Evolutionary conservation across 2,888 invertebrate species (phyloP).

Genomic region (Sesia bembeciformis): DNA sequence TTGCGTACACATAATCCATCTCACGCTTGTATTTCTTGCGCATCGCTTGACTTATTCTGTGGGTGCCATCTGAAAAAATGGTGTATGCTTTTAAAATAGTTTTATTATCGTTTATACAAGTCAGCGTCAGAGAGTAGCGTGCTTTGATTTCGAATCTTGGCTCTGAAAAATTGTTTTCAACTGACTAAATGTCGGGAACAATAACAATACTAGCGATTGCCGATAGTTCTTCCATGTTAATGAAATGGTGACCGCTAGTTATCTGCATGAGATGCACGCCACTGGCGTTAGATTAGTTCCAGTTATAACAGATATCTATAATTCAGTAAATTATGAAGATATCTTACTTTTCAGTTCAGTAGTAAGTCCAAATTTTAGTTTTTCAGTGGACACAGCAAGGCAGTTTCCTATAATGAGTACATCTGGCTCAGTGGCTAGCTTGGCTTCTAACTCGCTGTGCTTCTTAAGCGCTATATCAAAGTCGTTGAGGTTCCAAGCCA

Average conservation of each 20-base stretch:
- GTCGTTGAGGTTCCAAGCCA: slow-evolving; percentile 82
- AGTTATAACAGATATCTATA: too few relatives aligned
- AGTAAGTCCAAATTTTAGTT: slow-evolving; percentile 87
- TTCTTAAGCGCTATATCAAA: slow-evolving; percentile 83
- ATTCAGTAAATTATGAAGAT: too few relatives aligned
- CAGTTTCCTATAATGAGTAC: slow-evolving; percentile 81
- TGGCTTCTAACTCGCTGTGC: slow-evolving; percentile 84
- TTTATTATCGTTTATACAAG: neutral
- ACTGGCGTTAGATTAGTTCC: too few relatives aligned
- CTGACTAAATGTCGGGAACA: too few relatives aligned
- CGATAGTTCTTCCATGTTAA: too few relatives aligned
- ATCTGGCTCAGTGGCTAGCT: slow-evolving; percentile 82
- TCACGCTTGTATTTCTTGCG: slow-evolving; percentile 92
- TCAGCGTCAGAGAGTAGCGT: neutral
- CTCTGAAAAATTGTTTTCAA: too few relatives aligned
- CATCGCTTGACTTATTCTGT: slow-evolving; percentile 88
- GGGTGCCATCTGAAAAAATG: slow-evolving; percentile 75
- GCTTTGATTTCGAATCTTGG: too few relatives aligned
- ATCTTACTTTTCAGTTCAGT: slow-evolving; percentile 84
- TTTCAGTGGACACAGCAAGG: slow-evolving; percentile 86
- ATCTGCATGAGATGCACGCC: too few relatives aligned
- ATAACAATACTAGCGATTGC: too few relatives aligned
- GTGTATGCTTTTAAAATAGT: neutral
- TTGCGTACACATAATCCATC: slow-evolving; percentile 94
- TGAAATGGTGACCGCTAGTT: too few relatives aligned